These are phyloP conservation scores for Melanostoma mellinum DNA, from an alignment of 2,888 invertebrate species.

Conservation along the genomic window DNA sequence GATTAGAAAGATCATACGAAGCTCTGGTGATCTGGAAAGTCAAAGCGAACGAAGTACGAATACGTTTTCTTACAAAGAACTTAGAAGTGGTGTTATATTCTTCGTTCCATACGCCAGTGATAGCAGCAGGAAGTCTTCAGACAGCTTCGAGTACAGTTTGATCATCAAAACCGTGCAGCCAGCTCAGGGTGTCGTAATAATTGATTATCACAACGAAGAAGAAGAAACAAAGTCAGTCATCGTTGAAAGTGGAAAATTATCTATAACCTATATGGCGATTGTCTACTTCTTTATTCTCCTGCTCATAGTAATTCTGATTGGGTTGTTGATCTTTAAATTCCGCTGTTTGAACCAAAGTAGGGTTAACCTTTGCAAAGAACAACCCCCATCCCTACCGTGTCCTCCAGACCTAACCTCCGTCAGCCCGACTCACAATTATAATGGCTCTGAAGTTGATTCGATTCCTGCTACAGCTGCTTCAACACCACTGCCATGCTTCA, in stretches of 20 bases:
- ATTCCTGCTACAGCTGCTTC: constrained; percentile 80
- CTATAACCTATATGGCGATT: constrained; percentile 84
- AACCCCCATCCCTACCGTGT: constrained; percentile 89
- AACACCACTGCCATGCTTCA: constrained; percentile 87
- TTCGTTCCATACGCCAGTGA: constrained; percentile 86
- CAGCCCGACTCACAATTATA: constrained; percentile 81
- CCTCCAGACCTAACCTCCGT: constrained; percentile 90
- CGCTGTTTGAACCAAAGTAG: constrained; percentile 81
- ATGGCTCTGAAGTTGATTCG: constrained; percentile 80
- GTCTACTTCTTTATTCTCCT: constrained; percentile 86
- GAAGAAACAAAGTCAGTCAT: constrained; percentile 84
- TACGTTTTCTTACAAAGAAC: constrained; percentile 93
- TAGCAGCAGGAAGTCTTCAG: constrained; percentile 85
- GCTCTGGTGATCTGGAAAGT: constrained; percentile 88
- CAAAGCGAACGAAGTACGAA: constrained; percentile 88
- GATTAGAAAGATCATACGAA: constrained; percentile 90
- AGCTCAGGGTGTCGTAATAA: constrained; percentile 85
- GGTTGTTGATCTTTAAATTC: constrained; percentile 83
- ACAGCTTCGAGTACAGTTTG: constrained; percentile 90
- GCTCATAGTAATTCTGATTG: constrained; percentile 85
- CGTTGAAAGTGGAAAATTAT: constrained; percentile 83
- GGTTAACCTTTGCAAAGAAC: constrained; percentile 83
- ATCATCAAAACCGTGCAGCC: constrained; percentile 94
- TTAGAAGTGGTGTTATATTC: constrained; percentile 93
- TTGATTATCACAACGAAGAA: constrained; percentile 84